Evolutionary conservation across 2,888 invertebrate genomes (phyloP), one percentile per base, ranked within the genome.

Genomic region (Caenorhabditis imperialis): DNA sequence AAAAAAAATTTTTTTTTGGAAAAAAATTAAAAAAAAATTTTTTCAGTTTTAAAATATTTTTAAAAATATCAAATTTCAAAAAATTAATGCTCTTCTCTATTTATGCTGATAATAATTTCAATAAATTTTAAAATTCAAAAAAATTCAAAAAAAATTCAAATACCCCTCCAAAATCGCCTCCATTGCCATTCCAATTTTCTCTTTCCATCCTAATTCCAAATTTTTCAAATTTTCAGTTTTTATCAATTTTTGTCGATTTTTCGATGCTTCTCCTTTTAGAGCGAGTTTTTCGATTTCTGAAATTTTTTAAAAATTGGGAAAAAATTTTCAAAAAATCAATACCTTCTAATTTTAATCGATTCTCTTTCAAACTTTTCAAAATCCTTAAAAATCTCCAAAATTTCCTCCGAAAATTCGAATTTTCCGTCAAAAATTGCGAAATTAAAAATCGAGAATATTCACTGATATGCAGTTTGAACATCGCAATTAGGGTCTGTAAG

Each of bases 381-480:
- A 42, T 50, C 10, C 7, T 16, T 5, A 4, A 4, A 63, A 22
- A 18, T 0, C 6, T 30, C 38, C 54, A 33, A 45, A 63, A 27
- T 37, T 48, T n/a, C 7, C 12, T 10, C 12, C 44, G 18, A 58
- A 69, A 58, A 2, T 4, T 58, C 12, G 42, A 57, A 16, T 55
- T 44, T 18, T 53, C 23, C 40, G n/a, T n/a, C n/a, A 60, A 33
- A 60, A 70, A 23, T 38, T 40, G 37, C 6, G 25, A 0, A 12
- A 71, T 25, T 2, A 71, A 18, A 7, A 50, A 45, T 4, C 71
- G 71, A 22, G 18, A 62, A 55, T 61, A 71, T 50, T 71, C 71
- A 12, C 71, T 71, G 8, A 50, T 33, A 30, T 71, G 71, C 3
- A 71, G 37, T 25, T 61, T 54, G 42, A 62, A 62, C 6, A 71